Percentiles rank a stretch among this genome's conserved stretches.
Evolutionary conservation across 1,140 invertebrate species (phyloP).

Genomic region (Nymphalis io): DNA sequence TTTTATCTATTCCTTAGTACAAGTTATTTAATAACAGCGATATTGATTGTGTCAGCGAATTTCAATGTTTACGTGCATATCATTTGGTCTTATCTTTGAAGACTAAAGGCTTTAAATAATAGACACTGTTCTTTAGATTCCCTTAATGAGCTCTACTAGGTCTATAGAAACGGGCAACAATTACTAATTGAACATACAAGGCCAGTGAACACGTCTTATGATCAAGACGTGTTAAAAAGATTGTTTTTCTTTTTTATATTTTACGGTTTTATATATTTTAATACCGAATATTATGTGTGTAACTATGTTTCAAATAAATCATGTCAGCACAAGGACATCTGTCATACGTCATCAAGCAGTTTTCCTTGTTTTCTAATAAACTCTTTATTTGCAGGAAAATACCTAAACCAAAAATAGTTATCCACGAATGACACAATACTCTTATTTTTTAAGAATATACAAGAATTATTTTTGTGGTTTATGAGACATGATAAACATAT

Average conservation of each 20-base stretch:
- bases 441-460: background rate
- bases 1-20: background rate
- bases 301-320: background rate
- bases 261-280: background rate
- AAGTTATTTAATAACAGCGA: background rate
- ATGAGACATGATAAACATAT: background rate
- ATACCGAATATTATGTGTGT: background rate
- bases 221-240: background rate
- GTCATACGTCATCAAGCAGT: background rate
- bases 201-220: constrained; percentile 24
- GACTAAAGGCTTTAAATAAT: constrained; percentile 12
- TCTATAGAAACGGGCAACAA: constrained; percentile 27
- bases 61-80: constrained; percentile 39
- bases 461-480: background rate
- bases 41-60: constrained; percentile 16
- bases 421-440: background rate
- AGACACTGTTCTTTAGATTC: constrained; percentile 15
- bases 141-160: constrained; percentile 28
- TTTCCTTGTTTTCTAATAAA: constrained; percentile 4
- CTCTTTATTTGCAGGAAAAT: background rate
- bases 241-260: background rate
- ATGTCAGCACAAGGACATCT: background rate
- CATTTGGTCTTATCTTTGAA: constrained; percentile 28
- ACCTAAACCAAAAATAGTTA: background rate
- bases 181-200: constrained; percentile 42